Evolutionary conservation across 1,140 invertebrate genomes (phyloP).

Genomic region (Aphelenchoides fujianensis): DNA sequence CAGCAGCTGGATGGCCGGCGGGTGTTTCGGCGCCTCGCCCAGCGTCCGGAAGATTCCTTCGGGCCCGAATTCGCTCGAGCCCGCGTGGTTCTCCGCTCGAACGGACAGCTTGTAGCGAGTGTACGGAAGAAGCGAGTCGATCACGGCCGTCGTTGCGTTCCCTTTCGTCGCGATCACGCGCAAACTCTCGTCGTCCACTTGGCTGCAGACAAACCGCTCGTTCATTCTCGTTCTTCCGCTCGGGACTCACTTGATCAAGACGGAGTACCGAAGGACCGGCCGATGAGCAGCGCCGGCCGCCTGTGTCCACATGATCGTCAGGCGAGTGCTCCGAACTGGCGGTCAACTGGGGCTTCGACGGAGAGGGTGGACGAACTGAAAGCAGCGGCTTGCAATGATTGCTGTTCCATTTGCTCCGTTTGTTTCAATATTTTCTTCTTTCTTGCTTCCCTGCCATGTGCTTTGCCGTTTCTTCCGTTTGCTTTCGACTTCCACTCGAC

Average conservation of each 20-base stretch:
- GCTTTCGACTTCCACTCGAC: no score
- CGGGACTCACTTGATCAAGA: conserved; percentile 42
- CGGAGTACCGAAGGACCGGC: conserved; percentile 52
- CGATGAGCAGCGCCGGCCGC: conserved; percentile 52
- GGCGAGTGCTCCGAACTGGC: conserved; percentile 46
- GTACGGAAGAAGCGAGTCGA: conserved; percentile 43
- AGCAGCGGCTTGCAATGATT: no score
- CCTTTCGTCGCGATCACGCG: conserved; percentile 47
- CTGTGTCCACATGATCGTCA: conserved; percentile 54
- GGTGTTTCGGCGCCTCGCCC: conserved; percentile 45
- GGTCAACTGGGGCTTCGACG: conserved; percentile 48
- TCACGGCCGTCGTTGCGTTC: conserved; percentile 39
- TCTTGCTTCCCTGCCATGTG: no score
- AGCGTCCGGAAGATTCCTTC: conserved; percentile 52
- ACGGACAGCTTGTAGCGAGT: conserved; percentile 50
- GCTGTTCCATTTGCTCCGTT: no score
- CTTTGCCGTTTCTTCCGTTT: conserved; percentile 5
- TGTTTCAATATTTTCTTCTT: no score
- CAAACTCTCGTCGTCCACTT: conserved; percentile 50
- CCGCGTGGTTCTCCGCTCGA: conserved; percentile 58
- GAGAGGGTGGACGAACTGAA: conserved; percentile 51
- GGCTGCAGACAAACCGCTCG: conserved; percentile 29
- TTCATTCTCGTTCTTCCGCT: conserved; percentile 12
- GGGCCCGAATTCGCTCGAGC: conserved; percentile 54
- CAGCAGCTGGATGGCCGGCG: conserved; percentile 47